Evolutionary conservation across 2,113 vertebrate species (phyloP).

Genomic region (Lates calcarifer): DNA sequence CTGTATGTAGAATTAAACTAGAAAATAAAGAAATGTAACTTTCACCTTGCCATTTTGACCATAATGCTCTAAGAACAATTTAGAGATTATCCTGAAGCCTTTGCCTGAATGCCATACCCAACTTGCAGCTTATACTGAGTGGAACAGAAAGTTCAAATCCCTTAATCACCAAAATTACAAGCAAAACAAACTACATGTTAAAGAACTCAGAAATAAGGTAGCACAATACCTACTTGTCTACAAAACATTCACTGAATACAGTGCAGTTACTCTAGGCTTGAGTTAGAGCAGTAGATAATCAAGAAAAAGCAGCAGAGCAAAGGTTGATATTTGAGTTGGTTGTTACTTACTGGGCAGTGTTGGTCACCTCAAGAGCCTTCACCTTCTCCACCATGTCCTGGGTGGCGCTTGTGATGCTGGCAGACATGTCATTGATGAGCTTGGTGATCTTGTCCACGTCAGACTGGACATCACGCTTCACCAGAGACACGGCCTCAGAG

Average conservation of each 20-base stretch:
- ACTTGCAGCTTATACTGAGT: no score
- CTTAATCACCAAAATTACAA: no score
- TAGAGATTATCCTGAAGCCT: neutral
- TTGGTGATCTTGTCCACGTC: constrained; percentile 67
- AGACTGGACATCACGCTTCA: constrained; percentile 66
- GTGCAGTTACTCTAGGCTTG: neutral
- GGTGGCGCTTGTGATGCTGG: constrained; percentile 36
- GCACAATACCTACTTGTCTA: neutral
- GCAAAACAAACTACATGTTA: neutral
- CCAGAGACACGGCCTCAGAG: constrained; percentile 70
- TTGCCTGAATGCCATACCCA: neutral
- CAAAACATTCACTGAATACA: neutral
- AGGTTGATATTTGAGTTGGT: neutral
- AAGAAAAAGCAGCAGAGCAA: neutral
- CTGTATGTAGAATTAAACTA: neutral
- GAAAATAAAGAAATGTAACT: neutral
- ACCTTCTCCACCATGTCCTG: constrained; percentile 73
- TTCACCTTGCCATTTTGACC: neutral
- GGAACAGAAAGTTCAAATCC: no score
- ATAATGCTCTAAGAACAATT: no score
- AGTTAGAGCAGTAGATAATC: neutral
- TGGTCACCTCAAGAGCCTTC: constrained; percentile 70
- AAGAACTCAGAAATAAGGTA: neutral
- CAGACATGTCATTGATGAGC: constrained; percentile 66
- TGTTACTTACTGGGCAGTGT: constrained; percentile 75